Evolutionary conservation across 2,888 invertebrate species (phyloP).

Genomic region (Eristalinus aeneus): DNA sequence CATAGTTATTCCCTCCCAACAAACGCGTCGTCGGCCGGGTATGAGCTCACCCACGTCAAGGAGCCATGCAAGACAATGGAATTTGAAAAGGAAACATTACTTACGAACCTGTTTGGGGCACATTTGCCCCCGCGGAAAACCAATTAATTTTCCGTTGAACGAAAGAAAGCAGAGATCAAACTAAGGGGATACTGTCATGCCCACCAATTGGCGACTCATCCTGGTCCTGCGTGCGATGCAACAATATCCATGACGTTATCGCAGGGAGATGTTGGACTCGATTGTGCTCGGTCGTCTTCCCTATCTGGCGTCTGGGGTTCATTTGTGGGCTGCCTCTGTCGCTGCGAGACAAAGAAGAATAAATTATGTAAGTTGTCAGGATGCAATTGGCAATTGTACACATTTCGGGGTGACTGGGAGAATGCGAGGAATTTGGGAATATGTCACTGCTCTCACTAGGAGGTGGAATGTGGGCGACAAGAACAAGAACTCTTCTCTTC

Average conservation of each 20-base stretch:
- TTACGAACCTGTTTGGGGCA: constrained; percentile 40
- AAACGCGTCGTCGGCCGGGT: constrained; percentile 5
- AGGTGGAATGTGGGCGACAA: not conserved
- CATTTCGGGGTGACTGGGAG: not conserved
- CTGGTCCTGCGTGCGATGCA: constrained; percentile 3
- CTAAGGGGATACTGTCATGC: constrained; percentile 31
- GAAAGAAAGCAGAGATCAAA: constrained; percentile 61
- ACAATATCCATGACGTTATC: constrained; percentile 50
- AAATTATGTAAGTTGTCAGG: constrained; percentile 44
- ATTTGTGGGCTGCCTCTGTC: not conserved
- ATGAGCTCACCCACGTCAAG: not conserved
- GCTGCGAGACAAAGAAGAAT: constrained; percentile 39
- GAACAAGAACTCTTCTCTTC: not conserved
- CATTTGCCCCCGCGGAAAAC: constrained; percentile 33
- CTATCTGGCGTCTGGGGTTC: not conserved
- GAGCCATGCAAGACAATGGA: constrained; percentile 39
- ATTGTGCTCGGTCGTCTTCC: not conserved
- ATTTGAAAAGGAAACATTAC: constrained; percentile 32
- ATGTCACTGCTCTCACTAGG: not conserved
- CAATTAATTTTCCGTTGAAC: constrained; percentile 64
- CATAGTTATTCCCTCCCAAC: constrained; percentile 47
- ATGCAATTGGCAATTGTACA: constrained; percentile 48
- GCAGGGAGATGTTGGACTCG: constrained; percentile 10
- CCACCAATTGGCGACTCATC: not conserved
- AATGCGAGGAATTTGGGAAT: constrained; percentile 1